phyloP scores from a whole-genome alignment of 1,140 invertebrate genomes.

The Patella vulgata region DNA sequence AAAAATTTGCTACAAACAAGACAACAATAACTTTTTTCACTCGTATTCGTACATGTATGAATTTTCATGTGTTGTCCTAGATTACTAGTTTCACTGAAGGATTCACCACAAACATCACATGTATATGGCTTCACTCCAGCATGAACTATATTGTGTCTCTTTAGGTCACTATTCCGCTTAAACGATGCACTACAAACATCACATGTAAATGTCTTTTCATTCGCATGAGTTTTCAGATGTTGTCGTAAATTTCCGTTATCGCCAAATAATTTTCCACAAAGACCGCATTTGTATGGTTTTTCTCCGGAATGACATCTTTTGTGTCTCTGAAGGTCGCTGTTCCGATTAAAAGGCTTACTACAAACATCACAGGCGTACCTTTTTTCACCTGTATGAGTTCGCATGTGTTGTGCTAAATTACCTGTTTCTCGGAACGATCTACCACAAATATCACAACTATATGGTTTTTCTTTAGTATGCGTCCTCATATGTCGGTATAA shows the following conservation, averaged over 20 bases:
- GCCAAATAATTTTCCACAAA: slow-evolving; percentile 25
- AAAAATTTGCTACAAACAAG: no score
- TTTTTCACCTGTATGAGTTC: slow-evolving; percentile 33
- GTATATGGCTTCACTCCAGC: no score
- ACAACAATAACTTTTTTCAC: no score
- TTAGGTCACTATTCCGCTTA: slow-evolving; percentile 8
- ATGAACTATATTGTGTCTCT: slow-evolving; percentile 1
- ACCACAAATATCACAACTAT: slow-evolving; percentile 1
- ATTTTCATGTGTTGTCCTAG: slow-evolving; percentile 5
- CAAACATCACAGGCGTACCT: slow-evolving; percentile 32
- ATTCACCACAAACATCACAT: slow-evolving; percentile 5
- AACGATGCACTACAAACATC: slow-evolving; percentile 1
- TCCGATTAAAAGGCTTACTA: slow-evolving; percentile 19
- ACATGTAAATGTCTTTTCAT: slow-evolving; percentile 3
- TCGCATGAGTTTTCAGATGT: slow-evolving; percentile 5
- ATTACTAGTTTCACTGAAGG: slow-evolving; percentile 6
- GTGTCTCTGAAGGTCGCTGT: slow-evolving; percentile 5
- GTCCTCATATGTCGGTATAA: no score
- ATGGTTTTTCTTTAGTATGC: no score
- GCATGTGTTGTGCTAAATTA: slow-evolving; percentile 16
- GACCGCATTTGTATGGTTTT: slow-evolving; percentile 18
- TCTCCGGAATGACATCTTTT: slow-evolving; percentile 16
- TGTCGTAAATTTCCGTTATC: slow-evolving; percentile 9
- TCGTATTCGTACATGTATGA: background rate
- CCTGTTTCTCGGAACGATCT: slow-evolving; percentile 2